phyloP scores from a whole-genome alignment of 1,140 invertebrate species.

The Lethrus apterus region DNA sequence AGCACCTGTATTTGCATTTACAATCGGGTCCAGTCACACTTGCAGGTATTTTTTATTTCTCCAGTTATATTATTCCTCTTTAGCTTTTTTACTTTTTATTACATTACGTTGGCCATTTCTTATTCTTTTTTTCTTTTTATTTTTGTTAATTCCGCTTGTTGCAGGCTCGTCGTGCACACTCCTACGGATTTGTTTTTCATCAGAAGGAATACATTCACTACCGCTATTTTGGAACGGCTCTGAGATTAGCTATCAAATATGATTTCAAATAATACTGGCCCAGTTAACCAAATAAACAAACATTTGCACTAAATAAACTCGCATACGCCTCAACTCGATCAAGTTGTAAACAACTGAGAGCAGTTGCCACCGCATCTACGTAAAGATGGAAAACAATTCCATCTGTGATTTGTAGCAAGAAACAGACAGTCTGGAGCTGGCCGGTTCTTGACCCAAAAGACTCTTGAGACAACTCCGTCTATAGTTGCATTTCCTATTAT shows the following conservation, averaged over 20 bases:
- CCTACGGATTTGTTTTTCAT: not conserved
- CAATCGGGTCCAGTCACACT: not conserved
- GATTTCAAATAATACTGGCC: not conserved
- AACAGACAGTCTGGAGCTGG: not conserved
- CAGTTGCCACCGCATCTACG: too few species aligned
- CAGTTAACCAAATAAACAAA: not conserved
- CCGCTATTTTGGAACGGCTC: too few species aligned
- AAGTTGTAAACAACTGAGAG: too few species aligned
- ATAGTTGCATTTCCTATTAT: constrained; percentile 1
- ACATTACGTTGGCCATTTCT: not conserved
- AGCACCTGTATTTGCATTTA: constrained; percentile 1
- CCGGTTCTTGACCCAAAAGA: not conserved
- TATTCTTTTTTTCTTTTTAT: not conserved
- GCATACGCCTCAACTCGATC: not conserved
- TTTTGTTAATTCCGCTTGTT: not conserved
- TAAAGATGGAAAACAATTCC: not conserved
- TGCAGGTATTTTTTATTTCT: not conserved
- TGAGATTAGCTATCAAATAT: too few species aligned
- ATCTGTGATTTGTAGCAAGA: constrained; percentile 1
- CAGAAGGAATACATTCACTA: not conserved
- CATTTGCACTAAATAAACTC: not conserved
- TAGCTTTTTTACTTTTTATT: not conserved
- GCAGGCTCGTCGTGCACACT: not conserved
- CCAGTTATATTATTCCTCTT: not conserved
- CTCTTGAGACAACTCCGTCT: not conserved